phyloP scores from a whole-genome alignment of 1,140 invertebrate species.

The Cataglyphis hispanica region DNA sequence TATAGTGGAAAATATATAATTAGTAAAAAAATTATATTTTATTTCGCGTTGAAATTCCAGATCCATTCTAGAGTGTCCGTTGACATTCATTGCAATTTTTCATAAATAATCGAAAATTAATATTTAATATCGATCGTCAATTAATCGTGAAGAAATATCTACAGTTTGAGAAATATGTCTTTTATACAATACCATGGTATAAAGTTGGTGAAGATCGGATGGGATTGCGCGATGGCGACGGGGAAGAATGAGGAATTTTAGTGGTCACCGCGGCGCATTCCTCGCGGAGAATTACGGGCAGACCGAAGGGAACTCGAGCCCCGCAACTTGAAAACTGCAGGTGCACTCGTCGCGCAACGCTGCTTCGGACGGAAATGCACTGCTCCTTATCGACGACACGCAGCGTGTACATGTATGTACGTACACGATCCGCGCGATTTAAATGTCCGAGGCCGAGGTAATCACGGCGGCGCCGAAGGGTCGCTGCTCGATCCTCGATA shows the following conservation, averaged over 20 bases:
- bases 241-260: slow-evolving; percentile 20
- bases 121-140: no score
- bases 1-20: no score
- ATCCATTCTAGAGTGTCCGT: neutral
- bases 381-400: neutral
- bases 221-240: neutral
- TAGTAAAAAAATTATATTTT: neutral
- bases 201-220: neutral
- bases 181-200: neutral
- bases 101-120: no score
- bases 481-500: slow-evolving; percentile 31
- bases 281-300: slow-evolving; percentile 57
- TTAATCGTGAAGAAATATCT: neutral
- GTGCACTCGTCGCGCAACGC: slow-evolving; percentile 47
- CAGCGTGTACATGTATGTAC: neutral
- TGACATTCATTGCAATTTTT: no score
- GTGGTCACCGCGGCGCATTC: slow-evolving; percentile 56
- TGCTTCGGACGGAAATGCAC: slow-evolving; percentile 14
- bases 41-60: neutral
- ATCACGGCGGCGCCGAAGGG: slow-evolving; percentile 18
- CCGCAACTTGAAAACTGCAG: neutral
- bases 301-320: slow-evolving; percentile 3
- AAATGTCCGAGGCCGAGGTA: slow-evolving; percentile 25
- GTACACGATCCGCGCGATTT: slow-evolving; percentile 24
- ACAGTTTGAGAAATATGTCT: neutral